Percentiles rank a stretch among this genome's conserved stretches.
Evolutionary conservation across 2,888 invertebrate species (phyloP).

Genomic region (Blastobasis adustella): DNA sequence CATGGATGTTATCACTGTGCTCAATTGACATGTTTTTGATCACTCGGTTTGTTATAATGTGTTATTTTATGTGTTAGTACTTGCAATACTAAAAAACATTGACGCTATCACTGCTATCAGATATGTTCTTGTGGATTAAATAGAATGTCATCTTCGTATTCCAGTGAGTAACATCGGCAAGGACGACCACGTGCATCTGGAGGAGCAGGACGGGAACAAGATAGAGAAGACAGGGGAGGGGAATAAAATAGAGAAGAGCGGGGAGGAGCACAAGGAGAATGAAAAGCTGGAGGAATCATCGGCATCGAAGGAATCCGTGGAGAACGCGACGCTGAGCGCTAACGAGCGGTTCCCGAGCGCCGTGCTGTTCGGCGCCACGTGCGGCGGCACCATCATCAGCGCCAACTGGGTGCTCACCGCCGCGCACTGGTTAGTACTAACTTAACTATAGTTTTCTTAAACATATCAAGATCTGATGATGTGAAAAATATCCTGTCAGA

Average conservation of each 20-base stretch:
- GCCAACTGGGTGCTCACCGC: slow-evolving; percentile 56
- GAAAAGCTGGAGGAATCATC: not conserved
- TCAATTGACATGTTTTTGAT: not conserved
- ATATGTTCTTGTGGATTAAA: no score
- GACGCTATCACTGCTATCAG: no score
- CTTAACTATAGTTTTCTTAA: no score
- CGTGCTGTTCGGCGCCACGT: slow-evolving; percentile 57
- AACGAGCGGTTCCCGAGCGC: slow-evolving; percentile 47
- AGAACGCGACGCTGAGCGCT: slow-evolving; percentile 27
- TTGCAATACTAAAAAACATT: not conserved
- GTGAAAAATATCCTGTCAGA: not conserved
- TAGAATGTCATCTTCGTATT: not conserved
- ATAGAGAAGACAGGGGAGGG: not conserved
- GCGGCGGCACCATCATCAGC: slow-evolving; percentile 62
- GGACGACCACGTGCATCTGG: not conserved
- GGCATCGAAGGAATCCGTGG: slow-evolving; percentile 7
- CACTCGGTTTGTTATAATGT: not conserved
- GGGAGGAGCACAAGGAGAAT: not conserved
- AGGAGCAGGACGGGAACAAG: not conserved
- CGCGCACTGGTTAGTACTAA: slow-evolving; percentile 48
- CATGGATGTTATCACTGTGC: no score
- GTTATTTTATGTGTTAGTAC: not conserved
- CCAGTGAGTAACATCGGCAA: slow-evolving; percentile 4
- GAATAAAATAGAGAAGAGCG: not conserved
- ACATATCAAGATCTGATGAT: not conserved